These are phyloP conservation scores for Oscheius sp. DNA, from an alignment of 1,140 invertebrate genomes.

Conservation along the genomic window DNA sequence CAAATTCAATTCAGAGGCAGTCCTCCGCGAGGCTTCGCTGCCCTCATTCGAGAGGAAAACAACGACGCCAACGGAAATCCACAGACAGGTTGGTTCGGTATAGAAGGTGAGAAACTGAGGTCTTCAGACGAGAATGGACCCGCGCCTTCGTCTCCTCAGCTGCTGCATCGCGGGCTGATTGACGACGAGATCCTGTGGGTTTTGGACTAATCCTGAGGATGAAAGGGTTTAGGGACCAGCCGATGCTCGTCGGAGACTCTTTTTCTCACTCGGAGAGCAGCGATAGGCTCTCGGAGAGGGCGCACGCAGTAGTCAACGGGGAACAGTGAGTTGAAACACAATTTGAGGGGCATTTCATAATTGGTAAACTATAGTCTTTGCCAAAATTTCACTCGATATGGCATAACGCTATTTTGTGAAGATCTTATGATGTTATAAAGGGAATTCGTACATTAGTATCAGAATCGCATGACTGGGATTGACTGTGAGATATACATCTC, in stretches of 20 bases:
- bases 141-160: neutral
- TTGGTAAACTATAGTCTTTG: too few species aligned
- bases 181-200: slow-evolving; percentile 31
- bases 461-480: too few species aligned
- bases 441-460: too few species aligned
- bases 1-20: neutral
- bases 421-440: too few species aligned
- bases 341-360: too few species aligned
- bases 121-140: neutral
- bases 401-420: too few species aligned
- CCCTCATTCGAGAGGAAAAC: slow-evolving; percentile 13
- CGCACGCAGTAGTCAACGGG: slow-evolving; percentile 4
- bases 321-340: slow-evolving; percentile 3
- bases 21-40: neutral
- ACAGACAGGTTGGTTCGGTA: neutral
- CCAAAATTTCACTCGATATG: too few species aligned
- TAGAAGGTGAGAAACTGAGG: neutral
- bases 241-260: slow-evolving; percentile 32
- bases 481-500: too few species aligned
- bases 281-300: slow-evolving; percentile 17
- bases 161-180: slow-evolving; percentile 22
- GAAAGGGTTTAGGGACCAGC: slow-evolving; percentile 23
- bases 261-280: slow-evolving; percentile 26
- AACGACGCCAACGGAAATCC: slow-evolving; percentile 28
- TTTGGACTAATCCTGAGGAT: neutral